phyloP scores from a whole-genome alignment of 2,888 invertebrate species.

The Pheosia gnoma region DNA sequence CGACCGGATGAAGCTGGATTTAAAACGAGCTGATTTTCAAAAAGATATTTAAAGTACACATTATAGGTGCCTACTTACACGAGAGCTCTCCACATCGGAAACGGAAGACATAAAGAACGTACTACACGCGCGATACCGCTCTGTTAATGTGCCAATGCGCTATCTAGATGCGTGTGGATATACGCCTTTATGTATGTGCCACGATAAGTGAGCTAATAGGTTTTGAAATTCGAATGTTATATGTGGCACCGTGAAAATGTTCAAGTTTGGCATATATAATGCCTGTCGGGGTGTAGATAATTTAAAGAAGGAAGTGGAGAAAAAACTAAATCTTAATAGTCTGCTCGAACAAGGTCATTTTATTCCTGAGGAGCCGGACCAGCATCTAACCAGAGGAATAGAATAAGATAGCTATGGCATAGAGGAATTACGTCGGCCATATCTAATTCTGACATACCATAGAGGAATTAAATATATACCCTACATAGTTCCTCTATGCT shows the following conservation, averaged over 20 bases:
- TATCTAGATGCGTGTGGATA: not conserved
- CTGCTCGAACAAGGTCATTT: too few relatives aligned
- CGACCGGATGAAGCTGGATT: not conserved
- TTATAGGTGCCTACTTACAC: not conserved
- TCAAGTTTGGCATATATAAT: too few relatives aligned
- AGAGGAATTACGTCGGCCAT: too few relatives aligned
- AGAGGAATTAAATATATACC: too few relatives aligned
- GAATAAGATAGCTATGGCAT: too few relatives aligned
- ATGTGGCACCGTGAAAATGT: not conserved
- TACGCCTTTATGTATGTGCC: not conserved
- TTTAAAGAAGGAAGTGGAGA: too few relatives aligned
- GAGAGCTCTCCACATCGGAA: slow-evolving; percentile 1
- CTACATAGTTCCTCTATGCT: too few relatives aligned
- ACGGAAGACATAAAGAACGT: slow-evolving; percentile 4
- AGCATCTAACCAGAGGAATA: too few relatives aligned
- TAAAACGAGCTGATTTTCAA: not conserved
- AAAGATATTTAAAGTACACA: not conserved
- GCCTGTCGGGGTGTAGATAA: too few relatives aligned
- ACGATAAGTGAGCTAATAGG: not conserved
- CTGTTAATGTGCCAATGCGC: slow-evolving; percentile 1
- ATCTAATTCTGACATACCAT: too few relatives aligned
- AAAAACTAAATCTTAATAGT: too few relatives aligned
- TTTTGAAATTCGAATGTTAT: not conserved
- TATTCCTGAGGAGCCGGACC: too few relatives aligned
- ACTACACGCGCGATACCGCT: not conserved